phyloP scores from a whole-genome alignment of 2,113 vertebrate species.

The Marcusenius ussheri region DNA sequence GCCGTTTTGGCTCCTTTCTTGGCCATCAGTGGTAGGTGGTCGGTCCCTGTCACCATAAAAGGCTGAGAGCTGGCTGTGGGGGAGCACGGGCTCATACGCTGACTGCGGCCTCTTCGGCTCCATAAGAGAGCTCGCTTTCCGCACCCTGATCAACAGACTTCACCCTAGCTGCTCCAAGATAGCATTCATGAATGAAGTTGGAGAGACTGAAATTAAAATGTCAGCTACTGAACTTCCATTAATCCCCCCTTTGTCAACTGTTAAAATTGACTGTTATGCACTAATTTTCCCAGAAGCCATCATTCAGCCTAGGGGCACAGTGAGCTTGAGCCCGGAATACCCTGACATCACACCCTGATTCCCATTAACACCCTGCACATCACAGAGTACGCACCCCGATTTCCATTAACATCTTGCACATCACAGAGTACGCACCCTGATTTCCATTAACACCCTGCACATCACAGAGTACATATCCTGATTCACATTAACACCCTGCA shows the following conservation, averaged over 20 bases:
- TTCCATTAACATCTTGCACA: neutral
- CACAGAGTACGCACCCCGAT: neutral
- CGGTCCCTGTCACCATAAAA: neutral
- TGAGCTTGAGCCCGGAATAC: neutral
- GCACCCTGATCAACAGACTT: neutral
- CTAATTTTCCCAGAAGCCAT: neutral
- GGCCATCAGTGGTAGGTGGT: neutral
- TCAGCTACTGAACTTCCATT: neutral
- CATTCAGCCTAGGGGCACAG: neutral
- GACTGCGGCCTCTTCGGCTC: neutral
- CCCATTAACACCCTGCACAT: neutral
- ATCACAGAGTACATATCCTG: no score
- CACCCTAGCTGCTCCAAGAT: neutral
- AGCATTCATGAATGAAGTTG: neutral
- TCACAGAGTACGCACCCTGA: neutral
- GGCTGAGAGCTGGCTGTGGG: neutral
- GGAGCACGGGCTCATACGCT: neutral
- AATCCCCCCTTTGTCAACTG: neutral
- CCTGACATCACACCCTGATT: neutral
- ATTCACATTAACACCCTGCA: no score
- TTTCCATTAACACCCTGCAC: neutral
- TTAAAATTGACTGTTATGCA: neutral
- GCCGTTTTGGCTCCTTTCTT: neutral
- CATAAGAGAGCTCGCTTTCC: neutral
- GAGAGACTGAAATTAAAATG: neutral